A percentile compares a stretch with the other conserved stretches of the same genome.
phyloP scores from a whole-genome alignment of 2,797 vertebrate genomes.

The Nannoperca obscura region DNA sequence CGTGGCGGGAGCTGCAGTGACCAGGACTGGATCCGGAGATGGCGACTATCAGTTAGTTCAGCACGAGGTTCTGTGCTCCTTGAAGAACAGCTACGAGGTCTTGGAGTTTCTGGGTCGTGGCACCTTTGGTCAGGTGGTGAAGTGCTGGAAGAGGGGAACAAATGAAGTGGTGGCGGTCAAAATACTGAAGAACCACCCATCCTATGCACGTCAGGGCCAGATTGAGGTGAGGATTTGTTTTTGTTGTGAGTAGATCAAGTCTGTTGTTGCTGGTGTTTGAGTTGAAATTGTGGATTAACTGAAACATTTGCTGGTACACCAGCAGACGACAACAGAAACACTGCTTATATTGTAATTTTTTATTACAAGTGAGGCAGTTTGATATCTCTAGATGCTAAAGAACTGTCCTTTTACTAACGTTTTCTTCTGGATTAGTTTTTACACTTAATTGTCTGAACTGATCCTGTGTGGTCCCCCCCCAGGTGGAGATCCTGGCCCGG shows the following conservation, averaged over 20 bases:
- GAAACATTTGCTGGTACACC: not conserved
- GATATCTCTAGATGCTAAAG: not conserved
- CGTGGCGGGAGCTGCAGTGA: constrained; percentile 65
- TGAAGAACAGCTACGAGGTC: constrained; percentile 96
- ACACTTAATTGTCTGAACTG: not conserved
- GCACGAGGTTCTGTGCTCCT: constrained; percentile 94
- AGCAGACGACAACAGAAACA: not conserved
- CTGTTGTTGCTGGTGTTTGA: not conserved
- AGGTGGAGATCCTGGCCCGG: constrained; percentile 92
- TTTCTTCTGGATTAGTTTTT: not conserved
- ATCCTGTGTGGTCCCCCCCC: not conserved
- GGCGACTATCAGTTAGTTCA: constrained; percentile 97
- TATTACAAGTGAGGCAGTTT: not conserved
- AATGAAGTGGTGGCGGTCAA: constrained; percentile 96
- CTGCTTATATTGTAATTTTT: not conserved
- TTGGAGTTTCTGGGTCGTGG: constrained; percentile 96
- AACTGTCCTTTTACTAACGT: not conserved
- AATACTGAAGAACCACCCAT: constrained; percentile 98
- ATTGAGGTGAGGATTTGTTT: constrained; percentile 89
- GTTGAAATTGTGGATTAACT: not conserved
- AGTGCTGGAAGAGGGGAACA: constrained; percentile 97
- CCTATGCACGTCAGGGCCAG: constrained; percentile 96
- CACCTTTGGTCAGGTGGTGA: constrained; percentile 97
- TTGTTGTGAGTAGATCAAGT: not conserved
- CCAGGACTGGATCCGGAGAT: constrained; percentile 82